phyloP scores from a whole-genome alignment of 2,113 vertebrate genomes.

The Urocolius indicus region DNA sequence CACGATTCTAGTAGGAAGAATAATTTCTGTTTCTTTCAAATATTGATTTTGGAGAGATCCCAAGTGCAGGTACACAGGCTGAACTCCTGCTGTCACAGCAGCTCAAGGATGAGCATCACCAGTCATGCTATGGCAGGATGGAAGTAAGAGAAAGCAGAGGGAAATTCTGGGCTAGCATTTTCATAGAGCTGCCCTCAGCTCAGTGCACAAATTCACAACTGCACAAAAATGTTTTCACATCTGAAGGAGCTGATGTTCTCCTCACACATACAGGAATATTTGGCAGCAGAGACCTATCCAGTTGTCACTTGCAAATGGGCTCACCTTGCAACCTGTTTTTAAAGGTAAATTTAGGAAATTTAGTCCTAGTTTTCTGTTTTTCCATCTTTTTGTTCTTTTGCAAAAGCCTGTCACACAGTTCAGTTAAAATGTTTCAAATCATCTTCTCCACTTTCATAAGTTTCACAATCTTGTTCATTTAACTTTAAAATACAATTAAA shows the following conservation, averaged over 20 bases:
- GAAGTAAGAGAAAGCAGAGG: background rate
- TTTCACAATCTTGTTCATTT: background rate
- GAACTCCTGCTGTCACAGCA: background rate
- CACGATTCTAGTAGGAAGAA: slow-evolving; percentile 26
- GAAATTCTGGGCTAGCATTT: background rate
- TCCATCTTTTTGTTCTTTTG: background rate
- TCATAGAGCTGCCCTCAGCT: background rate
- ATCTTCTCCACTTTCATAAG: background rate
- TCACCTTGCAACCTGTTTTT: background rate
- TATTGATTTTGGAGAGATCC: slow-evolving; percentile 29
- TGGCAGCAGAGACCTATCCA: background rate
- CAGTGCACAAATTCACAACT: background rate
- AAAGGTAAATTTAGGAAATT: background rate
- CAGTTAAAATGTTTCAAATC: background rate
- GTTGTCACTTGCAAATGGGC: background rate
- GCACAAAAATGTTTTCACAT: background rate
- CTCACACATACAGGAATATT: background rate
- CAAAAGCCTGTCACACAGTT: background rate
- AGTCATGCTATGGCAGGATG: accelerated
- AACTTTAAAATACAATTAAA: background rate
- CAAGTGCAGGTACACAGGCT: background rate
- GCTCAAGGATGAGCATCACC: background rate
- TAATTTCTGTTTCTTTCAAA: slow-evolving; percentile 44
- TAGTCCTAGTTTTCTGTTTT: background rate
- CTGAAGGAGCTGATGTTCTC: background rate